These are phyloP conservation scores for Caiman crocodilus DNA, from an alignment of 2,797 vertebrate species.

Conservation along the genomic window DNA sequence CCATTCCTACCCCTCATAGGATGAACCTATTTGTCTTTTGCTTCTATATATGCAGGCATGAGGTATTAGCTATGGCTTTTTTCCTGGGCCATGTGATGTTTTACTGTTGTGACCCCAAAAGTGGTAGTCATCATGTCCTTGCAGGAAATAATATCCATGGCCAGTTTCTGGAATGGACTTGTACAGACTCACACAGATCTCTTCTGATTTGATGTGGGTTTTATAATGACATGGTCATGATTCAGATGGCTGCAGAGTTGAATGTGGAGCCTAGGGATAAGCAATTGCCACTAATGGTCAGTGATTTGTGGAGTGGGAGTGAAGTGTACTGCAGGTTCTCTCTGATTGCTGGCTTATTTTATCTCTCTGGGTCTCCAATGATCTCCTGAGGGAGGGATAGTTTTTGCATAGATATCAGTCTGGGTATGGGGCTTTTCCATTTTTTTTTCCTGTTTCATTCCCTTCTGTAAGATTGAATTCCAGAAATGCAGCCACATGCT, in stretches of 20 bases:
- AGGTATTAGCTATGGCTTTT: constrained; percentile 19
- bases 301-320: not conserved
- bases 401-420: not conserved
- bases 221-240: not conserved
- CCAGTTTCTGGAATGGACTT: not conserved
- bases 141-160: not conserved
- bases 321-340: not conserved
- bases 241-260: not conserved
- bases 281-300: not conserved
- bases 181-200: constrained; percentile 38
- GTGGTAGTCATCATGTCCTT: constrained; percentile 21
- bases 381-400: not conserved
- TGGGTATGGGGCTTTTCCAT: not conserved
- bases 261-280: not conserved
- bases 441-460: not conserved
- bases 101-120: constrained; percentile 1
- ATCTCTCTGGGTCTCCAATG: fast-evolving
- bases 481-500: too few relatives aligned
- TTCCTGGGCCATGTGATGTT: constrained; percentile 25
- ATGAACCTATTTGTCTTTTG: constrained; percentile 27
- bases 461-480: not conserved
- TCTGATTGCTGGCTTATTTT: constrained; percentile 33
- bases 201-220: constrained; percentile 23
- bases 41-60: constrained; percentile 29
- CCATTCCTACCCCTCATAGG: constrained; percentile 48